Evolutionary conservation across 2,113 vertebrate species (phyloP).

Genomic region (Pimephales promelas): DNA sequence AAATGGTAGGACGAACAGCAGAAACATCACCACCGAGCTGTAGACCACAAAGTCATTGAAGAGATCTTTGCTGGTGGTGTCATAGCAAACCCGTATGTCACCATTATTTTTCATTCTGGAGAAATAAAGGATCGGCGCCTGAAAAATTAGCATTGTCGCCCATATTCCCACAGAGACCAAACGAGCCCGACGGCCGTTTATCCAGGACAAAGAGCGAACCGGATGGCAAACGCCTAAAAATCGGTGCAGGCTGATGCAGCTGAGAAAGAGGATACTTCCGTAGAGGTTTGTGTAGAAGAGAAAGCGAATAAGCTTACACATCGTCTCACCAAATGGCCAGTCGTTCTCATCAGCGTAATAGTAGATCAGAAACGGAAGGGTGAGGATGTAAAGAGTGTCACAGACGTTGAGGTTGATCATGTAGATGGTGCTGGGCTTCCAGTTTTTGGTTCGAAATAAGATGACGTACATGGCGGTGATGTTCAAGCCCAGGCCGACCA

Average conservation of each 20-base stretch:
- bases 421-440: constrained; percentile 92
- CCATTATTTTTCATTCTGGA: constrained; percentile 77
- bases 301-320: constrained; percentile 95
- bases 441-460: constrained; percentile 87
- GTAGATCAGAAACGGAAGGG: constrained; percentile 90
- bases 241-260: constrained; percentile 91
- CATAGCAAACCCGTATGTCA: constrained; percentile 79
- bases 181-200: constrained; percentile 80
- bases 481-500: constrained; percentile 87
- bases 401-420: constrained; percentile 95
- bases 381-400: constrained; percentile 88
- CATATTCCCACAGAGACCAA: constrained; percentile 79
- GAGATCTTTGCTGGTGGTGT: constrained; percentile 87
- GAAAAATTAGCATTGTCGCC: constrained; percentile 81
- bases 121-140: constrained; percentile 88
- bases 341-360: constrained; percentile 89
- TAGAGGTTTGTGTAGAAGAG: constrained; percentile 97
- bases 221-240: constrained; percentile 91
- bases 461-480: constrained; percentile 83
- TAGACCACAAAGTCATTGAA: constrained; percentile 88
- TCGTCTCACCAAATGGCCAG: constrained; percentile 87
- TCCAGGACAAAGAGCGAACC: constrained; percentile 85
- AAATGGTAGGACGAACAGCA: constrained; percentile 89
- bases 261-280: constrained; percentile 93
- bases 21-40: constrained; percentile 83